These are phyloP conservation scores for Ctena decussata DNA, from an alignment of 2,888 invertebrate genomes.

Conservation along the genomic window DNA sequence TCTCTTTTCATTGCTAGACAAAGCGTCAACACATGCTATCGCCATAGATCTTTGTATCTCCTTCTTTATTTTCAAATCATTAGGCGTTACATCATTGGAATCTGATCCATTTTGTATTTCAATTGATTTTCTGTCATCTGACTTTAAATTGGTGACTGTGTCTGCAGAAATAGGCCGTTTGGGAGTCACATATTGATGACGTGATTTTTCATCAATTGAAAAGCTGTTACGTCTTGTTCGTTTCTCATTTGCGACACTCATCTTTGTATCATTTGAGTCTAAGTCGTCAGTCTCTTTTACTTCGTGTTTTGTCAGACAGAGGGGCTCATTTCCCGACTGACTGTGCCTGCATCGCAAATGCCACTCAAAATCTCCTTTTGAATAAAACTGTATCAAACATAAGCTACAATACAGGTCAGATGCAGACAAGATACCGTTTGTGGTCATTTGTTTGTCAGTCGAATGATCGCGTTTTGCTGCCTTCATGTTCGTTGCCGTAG, in stretches of 20 bases:
- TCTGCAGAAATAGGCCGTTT: conserved; percentile 51
- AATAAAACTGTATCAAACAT: conserved; percentile 49
- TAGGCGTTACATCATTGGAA: not conserved
- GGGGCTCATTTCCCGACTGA: conserved; percentile 15
- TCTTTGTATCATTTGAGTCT: not conserved
- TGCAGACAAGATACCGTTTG: not conserved
- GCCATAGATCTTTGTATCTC: not conserved
- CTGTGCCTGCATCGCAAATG: conserved; percentile 40
- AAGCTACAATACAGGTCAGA: conserved; percentile 32
- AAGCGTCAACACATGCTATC: conserved; percentile 42
- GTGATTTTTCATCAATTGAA: conserved; percentile 31
- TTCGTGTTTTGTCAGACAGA: conserved; percentile 39
- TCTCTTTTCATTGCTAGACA: conserved; percentile 54
- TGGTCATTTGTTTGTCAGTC: not conserved
- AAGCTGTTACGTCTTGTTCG: conserved; percentile 56
- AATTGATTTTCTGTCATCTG: not conserved
- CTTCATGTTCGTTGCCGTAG: no score
- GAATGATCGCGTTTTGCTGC: not conserved
- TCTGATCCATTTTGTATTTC: not conserved
- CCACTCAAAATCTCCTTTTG: conserved; percentile 47
- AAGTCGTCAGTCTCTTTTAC: not conserved
- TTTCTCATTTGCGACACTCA: not conserved
- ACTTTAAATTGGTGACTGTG: not conserved
- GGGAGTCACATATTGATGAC: conserved; percentile 15
- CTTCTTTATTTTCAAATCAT: not conserved